A percentile compares a stretch with the other conserved stretches of the same genome.
Evolutionary conservation across 2,888 invertebrate genomes (phyloP).

Genomic region (Apotomis capreana): DNA sequence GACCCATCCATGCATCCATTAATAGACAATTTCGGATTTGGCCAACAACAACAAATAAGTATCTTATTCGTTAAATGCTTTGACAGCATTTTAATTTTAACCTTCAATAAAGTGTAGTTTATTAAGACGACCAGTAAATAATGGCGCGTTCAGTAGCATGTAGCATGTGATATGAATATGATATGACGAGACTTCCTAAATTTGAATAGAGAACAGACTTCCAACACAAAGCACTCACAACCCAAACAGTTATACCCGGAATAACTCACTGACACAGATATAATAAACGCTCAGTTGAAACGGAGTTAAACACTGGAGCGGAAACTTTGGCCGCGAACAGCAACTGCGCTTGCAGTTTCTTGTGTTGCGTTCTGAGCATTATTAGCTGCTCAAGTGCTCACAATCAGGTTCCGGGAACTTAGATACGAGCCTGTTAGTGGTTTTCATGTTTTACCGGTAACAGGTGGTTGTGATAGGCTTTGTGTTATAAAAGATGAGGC

Average conservation of each 20-base stretch:
- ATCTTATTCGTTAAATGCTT: too few species aligned
- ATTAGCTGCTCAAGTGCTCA: neutral
- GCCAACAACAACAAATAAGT: too few species aligned
- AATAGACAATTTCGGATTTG: too few species aligned
- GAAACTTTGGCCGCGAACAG: conserved; percentile 14
- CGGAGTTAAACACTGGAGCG: conserved; percentile 11
- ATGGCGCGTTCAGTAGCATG: too few species aligned
- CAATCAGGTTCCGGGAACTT: neutral
- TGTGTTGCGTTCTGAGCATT: neutral
- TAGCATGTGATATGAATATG: too few species aligned
- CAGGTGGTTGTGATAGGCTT: neutral
- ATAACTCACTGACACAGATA: conserved; percentile 10
- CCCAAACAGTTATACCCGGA: conserved; percentile 1
- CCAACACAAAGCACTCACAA: neutral
- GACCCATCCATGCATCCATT: too few species aligned
- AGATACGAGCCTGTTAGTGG: neutral
- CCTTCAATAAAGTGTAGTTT: too few species aligned
- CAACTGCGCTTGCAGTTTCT: conserved; percentile 7
- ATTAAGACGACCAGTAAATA: too few species aligned
- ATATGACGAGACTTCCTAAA: neutral
- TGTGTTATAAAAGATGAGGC: neutral
- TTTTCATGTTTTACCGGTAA: neutral
- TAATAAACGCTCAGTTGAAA: conserved; percentile 1
- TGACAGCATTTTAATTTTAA: too few species aligned
- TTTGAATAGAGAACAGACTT: neutral